Evolutionary conservation across 2,888 invertebrate genomes (phyloP).

Genomic region (Achlya flavicornis): DNA sequence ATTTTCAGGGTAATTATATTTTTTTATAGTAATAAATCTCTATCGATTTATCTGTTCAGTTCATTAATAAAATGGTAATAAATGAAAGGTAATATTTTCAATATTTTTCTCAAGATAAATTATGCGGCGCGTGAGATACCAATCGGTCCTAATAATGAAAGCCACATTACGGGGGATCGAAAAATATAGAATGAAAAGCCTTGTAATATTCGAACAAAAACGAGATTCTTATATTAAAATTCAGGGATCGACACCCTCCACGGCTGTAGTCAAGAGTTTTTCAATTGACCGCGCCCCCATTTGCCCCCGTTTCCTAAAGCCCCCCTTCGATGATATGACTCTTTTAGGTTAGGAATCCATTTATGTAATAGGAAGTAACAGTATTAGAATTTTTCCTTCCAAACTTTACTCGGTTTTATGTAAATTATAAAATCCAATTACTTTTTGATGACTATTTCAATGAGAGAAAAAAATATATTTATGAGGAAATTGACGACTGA

Average conservation of each 20-base stretch:
- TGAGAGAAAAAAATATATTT: no score
- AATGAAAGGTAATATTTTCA: not conserved
- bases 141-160: constrained; percentile 16
- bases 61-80: no score
- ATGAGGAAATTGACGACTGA: not conserved
- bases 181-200: constrained; percentile 29
- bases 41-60: no score
- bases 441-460: not conserved
- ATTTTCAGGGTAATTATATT: no score
- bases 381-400: constrained; percentile 5
- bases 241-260: constrained; percentile 36
- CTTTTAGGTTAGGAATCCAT: constrained; percentile 37
- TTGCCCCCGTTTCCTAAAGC: constrained; percentile 25
- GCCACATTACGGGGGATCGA: constrained; percentile 30
- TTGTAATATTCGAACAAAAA: constrained; percentile 35
- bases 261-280: constrained; percentile 42
- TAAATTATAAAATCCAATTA: constrained; percentile 6
- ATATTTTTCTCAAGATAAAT: not conserved
- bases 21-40: no score
- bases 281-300: constrained; percentile 32
- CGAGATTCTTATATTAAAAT: constrained; percentile 44
- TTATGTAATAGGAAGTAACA: constrained; percentile 34
- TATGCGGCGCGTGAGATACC: constrained; percentile 19
- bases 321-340: constrained; percentile 15
- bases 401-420: not conserved